Evolutionary conservation across 2,113 vertebrate genomes (phyloP).

Genomic region (Ivindomyrus marchei): DNA sequence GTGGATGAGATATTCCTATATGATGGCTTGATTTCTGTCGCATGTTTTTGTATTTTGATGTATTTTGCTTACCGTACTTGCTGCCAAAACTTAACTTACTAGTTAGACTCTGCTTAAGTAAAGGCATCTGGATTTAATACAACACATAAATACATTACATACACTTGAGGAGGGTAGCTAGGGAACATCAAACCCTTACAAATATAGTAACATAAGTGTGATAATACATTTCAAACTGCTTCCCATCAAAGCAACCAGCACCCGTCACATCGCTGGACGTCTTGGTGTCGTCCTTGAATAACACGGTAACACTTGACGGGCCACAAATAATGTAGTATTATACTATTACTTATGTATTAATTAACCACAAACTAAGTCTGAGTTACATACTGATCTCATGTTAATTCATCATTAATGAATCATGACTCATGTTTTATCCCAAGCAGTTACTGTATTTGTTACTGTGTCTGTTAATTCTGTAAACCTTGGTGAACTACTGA

Average conservation of each 20-base stretch:
- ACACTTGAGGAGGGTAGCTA: not conserved
- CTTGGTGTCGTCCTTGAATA: not conserved
- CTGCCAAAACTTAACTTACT: not conserved
- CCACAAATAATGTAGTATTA: not conserved
- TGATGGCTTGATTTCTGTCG: not conserved
- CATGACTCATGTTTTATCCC: not conserved
- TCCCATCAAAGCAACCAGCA: not conserved
- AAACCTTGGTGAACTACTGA: not conserved
- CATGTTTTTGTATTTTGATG: not conserved
- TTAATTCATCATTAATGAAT: not conserved
- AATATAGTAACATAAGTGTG: not conserved
- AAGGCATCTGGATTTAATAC: constrained; percentile 22
- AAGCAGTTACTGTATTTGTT: not conserved
- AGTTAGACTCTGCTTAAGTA: constrained; percentile 25
- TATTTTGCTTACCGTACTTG: not conserved
- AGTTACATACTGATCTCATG: not conserved
- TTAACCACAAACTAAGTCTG: not conserved
- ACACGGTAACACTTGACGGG: not conserved
- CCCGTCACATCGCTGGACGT: not conserved
- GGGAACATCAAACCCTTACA: not conserved
- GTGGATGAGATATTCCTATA: not conserved
- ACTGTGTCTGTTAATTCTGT: not conserved
- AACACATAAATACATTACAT: not conserved
- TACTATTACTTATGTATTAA: not conserved
- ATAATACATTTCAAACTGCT: not conserved